phyloP scores from a whole-genome alignment of 2,888 invertebrate genomes.

The Metacarcinus magister region DNA sequence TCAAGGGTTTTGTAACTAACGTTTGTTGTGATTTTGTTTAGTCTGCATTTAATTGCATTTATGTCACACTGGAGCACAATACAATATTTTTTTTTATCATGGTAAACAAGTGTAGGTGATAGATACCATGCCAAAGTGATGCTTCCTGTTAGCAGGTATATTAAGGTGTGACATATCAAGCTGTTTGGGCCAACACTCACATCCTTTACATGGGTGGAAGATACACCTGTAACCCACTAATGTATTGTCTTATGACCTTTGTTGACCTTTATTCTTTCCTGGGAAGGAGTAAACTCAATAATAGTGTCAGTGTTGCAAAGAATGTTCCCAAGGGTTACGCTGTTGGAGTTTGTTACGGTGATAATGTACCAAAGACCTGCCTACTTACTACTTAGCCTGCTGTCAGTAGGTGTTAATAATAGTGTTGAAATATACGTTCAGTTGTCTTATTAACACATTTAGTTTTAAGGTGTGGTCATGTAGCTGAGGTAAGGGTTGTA shows the following conservation, averaged over 20 bases:
- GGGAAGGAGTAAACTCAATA: neutral
- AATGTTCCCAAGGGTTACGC: neutral
- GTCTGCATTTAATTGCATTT: neutral
- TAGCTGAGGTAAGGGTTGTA: neutral
- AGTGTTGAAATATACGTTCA: neutral
- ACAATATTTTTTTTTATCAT: neutral
- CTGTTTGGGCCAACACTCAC: neutral
- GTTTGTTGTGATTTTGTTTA: neutral
- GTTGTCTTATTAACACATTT: neutral
- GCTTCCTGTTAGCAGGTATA: slow-evolving; percentile 16
- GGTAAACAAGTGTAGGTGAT: neutral
- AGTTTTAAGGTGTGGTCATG: neutral
- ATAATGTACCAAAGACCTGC: slow-evolving; percentile 46
- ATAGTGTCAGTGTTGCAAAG: neutral
- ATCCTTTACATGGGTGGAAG: neutral
- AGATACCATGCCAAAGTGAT: neutral
- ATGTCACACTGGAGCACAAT: neutral
- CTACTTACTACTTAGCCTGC: neutral
- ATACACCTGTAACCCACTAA: neutral
- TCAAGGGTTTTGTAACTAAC: neutral
- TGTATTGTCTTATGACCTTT: neutral
- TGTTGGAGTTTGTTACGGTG: neutral
- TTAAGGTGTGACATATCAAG: neutral
- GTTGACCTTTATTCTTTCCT: neutral
- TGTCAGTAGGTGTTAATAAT: slow-evolving; percentile 31